phyloP scores from a whole-genome alignment of 2,113 vertebrate species.

The Paradoxurus hermaphroditus region DNA sequence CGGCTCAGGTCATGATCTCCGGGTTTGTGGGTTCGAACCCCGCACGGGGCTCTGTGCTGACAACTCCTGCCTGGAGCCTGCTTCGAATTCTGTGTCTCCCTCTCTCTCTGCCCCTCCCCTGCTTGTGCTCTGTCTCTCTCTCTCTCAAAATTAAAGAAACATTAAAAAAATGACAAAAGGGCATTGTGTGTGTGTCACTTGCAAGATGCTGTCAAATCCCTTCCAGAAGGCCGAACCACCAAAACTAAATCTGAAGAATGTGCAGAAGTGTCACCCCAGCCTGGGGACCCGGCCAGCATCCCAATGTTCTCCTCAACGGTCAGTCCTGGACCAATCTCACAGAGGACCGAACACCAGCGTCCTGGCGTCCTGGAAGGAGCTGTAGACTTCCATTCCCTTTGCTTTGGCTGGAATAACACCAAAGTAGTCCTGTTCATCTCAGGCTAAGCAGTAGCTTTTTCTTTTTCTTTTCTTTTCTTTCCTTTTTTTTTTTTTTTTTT shows the following conservation, averaged over 20 bases:
- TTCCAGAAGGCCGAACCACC: not conserved
- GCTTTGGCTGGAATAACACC: not conserved
- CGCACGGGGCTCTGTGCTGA: too few relatives aligned
- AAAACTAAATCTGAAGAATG: not conserved
- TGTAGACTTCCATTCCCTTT: not conserved
- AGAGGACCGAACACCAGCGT: accelerated
- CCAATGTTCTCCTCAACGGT: not conserved
- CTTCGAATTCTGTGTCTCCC: too few relatives aligned
- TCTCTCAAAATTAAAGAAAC: too few relatives aligned
- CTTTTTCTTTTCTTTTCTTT: not conserved
- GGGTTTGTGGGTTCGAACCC: too few relatives aligned
- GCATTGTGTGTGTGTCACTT: not conserved
- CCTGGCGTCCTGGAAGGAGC: not conserved
- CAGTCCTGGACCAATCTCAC: not conserved
- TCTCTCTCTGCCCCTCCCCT: too few relatives aligned
- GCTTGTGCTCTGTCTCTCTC: too few relatives aligned
- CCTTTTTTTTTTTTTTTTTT: not conserved
- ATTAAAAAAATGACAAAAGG: not conserved
- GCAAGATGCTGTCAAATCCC: not conserved
- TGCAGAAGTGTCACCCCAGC: not conserved
- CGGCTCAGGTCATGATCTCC: too few relatives aligned
- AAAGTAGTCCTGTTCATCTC: not conserved
- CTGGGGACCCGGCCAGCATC: not conserved
- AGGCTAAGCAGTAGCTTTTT: not conserved
- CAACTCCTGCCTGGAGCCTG: too few relatives aligned